Base-by-base conservation (phyloP, 2,797 vertebrate species). In the Phoxinus dragarum region DNA sequence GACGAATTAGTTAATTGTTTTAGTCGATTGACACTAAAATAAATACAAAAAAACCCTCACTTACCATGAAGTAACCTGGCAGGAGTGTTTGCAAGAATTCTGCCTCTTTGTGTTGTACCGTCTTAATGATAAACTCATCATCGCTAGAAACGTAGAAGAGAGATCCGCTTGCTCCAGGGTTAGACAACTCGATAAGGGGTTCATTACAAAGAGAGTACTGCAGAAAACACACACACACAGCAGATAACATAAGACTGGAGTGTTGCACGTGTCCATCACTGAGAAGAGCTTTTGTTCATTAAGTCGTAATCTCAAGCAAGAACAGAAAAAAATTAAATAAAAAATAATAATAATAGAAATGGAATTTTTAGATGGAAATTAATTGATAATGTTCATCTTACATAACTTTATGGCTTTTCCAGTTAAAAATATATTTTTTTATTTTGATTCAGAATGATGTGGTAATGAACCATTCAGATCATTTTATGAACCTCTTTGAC, bases 11-110 rank as follows among this genome's bases (percentile, higher is more conserved):
- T 11, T 44, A 11, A 42, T 49, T 49, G 6, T 47, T 47, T 11
- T 17, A 6, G 17, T 6, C 0, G 5, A 17, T 6, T 52, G 49
- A 52, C 49, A 52, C 49, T 52, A 7, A 52, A 8, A 49, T 36
- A 68, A 64, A 80, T 7, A 16, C 4, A n/a, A 19, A 79, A 4
- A 69, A n/a, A 47, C 27, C 11, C 3, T 77, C 42, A 38, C 95
- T 95, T 89, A 99, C 98, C 97, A 99, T 98, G 89, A 99, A 99
- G 89, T 99, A 99, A 4, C 98, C 98, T 0, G 98, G 98, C 72
- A 99, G 96, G 47, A 99, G 95, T 90, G 98, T 99, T 95, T 99
- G 98, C 68, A 99, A 89, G 92, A 99, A 99, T 88, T 99, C 98
- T 0, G 98, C 98, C 90, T 99, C 98, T 92, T 99, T 99, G 94